These are phyloP conservation scores for Acridotheres tristis DNA, from an alignment of 2,797 vertebrate genomes.

Conservation along the genomic window DNA sequence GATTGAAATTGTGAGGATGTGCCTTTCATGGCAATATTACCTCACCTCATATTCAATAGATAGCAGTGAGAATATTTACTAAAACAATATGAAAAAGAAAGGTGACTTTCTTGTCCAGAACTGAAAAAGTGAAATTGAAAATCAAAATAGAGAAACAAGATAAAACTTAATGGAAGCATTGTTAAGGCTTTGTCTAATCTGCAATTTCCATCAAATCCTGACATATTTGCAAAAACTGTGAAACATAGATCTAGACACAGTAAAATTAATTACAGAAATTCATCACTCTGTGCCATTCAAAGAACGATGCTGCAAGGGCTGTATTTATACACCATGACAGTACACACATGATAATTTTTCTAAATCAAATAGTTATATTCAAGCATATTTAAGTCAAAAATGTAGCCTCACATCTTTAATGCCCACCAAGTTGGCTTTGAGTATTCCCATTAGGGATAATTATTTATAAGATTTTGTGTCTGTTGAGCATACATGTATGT, in stretches of 20 bases:
- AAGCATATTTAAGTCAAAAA: not conserved
- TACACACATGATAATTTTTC: constrained; percentile 33
- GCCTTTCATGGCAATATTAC: not conserved
- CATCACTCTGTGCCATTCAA: constrained; percentile 38
- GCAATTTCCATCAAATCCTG: not conserved
- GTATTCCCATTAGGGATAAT: constrained; percentile 49
- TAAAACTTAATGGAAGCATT: not conserved
- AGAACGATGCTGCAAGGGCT: constrained; percentile 19
- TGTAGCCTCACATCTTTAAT: constrained; percentile 18
- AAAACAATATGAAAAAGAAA: not conserved
- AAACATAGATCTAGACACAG: not conserved
- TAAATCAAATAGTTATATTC: constrained; percentile 44
- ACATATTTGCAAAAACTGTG: not conserved
- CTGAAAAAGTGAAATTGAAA: not conserved
- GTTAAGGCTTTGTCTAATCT: not conserved
- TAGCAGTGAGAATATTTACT: constrained; percentile 3
- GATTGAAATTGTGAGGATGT: not conserved
- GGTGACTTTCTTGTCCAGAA: not conserved
- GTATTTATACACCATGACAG: not conserved
- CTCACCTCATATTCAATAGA: not conserved
- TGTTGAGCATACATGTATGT: constrained; percentile 15
- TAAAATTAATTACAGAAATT: constrained; percentile 58
- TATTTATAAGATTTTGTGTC: constrained; percentile 38
- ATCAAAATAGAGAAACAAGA: not conserved
- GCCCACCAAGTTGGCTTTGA: constrained; percentile 17